Conservation (phyloP, 2,113 vertebrate species). For the Lepus timidus region DNA sequence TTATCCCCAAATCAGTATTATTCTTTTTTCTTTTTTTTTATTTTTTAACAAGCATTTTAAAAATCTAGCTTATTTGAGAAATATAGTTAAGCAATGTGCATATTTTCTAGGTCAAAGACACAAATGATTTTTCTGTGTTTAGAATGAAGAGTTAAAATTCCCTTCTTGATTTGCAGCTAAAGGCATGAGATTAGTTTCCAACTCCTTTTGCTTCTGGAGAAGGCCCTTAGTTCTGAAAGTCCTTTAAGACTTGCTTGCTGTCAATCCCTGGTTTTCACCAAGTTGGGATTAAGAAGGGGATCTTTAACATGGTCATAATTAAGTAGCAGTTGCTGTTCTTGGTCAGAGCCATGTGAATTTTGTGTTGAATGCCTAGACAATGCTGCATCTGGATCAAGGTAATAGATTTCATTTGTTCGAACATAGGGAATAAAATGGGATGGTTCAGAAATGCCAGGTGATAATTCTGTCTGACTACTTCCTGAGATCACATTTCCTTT, state of each 20-base stretch:
- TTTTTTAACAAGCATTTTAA: slow-evolving; percentile 63
- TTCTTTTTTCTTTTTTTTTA: too few species aligned
- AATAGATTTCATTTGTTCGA: slow-evolving; percentile 93
- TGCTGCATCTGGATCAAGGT: slow-evolving; percentile 90
- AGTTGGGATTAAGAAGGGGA: slow-evolving; percentile 90
- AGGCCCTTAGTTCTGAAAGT: slow-evolving; percentile 95
- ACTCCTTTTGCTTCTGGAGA: slow-evolving; percentile 95
- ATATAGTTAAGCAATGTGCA: slow-evolving; percentile 37
- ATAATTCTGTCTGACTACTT: slow-evolving; percentile 40
- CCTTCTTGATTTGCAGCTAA: slow-evolving; percentile 77
- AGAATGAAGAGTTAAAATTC: slow-evolving; percentile 82
- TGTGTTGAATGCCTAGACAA: slow-evolving; percentile 85
- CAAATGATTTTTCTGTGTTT: slow-evolving; percentile 63
- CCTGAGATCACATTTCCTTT: background rate
- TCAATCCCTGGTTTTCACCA: slow-evolving; percentile 89
- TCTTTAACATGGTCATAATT: slow-evolving; percentile 83
- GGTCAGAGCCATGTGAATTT: slow-evolving; percentile 73
- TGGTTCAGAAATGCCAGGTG: slow-evolving; percentile 50
- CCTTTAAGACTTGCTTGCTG: slow-evolving; percentile 96
- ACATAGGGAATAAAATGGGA: slow-evolving; percentile 93
- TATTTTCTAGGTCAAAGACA: slow-evolving; percentile 60
- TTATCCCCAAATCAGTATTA: background rate
- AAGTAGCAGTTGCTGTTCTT: slow-evolving; percentile 80
- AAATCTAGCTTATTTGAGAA: slow-evolving; percentile 41
- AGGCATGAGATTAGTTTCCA: slow-evolving; percentile 92